phyloP scores from a whole-genome alignment of 2,113 vertebrate genomes.

The Psephotus haematonotus region DNA sequence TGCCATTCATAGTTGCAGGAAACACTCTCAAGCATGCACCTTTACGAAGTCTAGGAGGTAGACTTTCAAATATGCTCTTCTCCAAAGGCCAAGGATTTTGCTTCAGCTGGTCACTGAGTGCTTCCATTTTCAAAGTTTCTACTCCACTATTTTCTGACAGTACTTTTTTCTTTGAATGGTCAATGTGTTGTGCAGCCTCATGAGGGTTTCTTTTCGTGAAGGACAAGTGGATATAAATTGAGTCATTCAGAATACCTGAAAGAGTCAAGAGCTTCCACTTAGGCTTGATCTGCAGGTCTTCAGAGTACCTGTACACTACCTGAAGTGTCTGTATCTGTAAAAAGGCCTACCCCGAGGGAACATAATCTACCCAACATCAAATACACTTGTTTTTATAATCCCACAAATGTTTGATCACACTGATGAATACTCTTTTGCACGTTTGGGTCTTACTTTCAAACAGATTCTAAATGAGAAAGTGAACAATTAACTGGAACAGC shows the following conservation, averaged over 20 bases:
- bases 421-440: background rate
- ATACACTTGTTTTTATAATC: background rate
- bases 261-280: background rate
- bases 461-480: background rate
- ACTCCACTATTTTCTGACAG: background rate
- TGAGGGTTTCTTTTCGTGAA: background rate
- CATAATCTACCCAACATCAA: background rate
- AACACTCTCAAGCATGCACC: constrained; percentile 65
- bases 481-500: background rate
- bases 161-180: background rate
- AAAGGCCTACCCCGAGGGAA: background rate
- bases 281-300: background rate
- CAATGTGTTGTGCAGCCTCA: background rate
- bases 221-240: constrained; percentile 24
- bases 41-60: constrained; percentile 80
- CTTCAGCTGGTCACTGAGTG: constrained; percentile 55
- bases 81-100: constrained; percentile 80
- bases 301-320: background rate
- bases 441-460: background rate
- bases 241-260: constrained; percentile 78
- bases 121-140: background rate
- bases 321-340: background rate
- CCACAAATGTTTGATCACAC: background rate
- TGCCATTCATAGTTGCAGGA: background rate
- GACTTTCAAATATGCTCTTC: constrained; percentile 70